A percentile compares a stretch with the other conserved stretches of the same genome.
These are phyloP conservation scores for Ispidina lecontei DNA, from an alignment of 2,797 vertebrate species.

Conservation along the genomic window DNA sequence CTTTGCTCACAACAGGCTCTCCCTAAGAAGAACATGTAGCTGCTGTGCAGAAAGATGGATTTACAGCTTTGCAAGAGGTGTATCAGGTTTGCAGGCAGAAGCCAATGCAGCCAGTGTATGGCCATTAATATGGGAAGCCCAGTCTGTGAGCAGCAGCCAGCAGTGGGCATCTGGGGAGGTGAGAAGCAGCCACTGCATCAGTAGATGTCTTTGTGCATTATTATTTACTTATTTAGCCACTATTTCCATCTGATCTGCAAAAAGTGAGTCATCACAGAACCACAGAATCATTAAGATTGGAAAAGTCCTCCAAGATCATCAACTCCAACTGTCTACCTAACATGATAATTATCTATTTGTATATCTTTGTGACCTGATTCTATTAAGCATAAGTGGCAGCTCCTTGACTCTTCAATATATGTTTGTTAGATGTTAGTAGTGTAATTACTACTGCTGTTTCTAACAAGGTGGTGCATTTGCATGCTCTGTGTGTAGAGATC, in stretches of 20 bases:
- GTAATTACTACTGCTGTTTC: background rate
- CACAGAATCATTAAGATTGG: too few relatives aligned
- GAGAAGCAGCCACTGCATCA: background rate
- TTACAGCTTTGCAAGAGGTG: background rate
- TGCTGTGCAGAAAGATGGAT: background rate
- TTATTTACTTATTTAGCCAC: background rate
- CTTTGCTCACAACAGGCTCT: background rate
- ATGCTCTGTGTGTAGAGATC: background rate
- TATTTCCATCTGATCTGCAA: background rate
- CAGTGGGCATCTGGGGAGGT: background rate
- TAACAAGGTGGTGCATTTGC: background rate
- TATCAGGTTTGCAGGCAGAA: background rate
- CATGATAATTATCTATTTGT: background rate
- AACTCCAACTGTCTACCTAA: too few relatives aligned
- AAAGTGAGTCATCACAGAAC: background rate
- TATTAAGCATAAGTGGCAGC: background rate
- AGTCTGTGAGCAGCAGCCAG: background rate
- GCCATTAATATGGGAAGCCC: background rate
- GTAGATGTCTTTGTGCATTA: background rate
- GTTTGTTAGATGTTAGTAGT: background rate
- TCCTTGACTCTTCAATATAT: background rate
- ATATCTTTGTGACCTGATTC: background rate
- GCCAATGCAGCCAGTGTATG: background rate
- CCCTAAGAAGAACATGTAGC: background rate
- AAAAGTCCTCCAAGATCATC: too few relatives aligned